Evolutionary conservation across 2,888 invertebrate species (phyloP).

Genomic region (Meghimatium bilineatum): DNA sequence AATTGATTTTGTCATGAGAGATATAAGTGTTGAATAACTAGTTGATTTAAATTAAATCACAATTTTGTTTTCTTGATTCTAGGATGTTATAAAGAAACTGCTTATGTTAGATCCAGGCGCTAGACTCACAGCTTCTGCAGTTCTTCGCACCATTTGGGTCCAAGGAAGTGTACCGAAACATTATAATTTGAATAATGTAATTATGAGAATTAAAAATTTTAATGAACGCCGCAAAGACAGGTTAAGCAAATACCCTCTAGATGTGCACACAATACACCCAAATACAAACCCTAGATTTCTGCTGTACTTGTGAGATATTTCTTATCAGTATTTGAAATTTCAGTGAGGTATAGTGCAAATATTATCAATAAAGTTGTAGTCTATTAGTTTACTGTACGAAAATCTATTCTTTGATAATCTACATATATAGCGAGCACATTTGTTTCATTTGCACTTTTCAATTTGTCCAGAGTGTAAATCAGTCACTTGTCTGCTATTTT

Average conservation of each 20-base stretch:
- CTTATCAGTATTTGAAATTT: neutral
- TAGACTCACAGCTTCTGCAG: slow-evolving; percentile 26
- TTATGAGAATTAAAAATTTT: slow-evolving; percentile 32
- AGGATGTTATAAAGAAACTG: slow-evolving; percentile 42
- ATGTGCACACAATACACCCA: slow-evolving; percentile 21
- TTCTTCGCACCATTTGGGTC: slow-evolving; percentile 36
- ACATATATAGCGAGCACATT: neutral
- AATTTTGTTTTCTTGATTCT: neutral
- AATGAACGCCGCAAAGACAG: slow-evolving; percentile 32
- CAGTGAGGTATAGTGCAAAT: neutral
- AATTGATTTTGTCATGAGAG: too few relatives aligned
- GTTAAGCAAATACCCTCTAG: neutral
- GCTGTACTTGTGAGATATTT: neutral
- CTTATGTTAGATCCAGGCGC: slow-evolving; percentile 22
- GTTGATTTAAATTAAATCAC: neutral
- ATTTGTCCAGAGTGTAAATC: neutral
- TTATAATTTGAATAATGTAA: neutral
- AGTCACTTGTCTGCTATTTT: neutral
- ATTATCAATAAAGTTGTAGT: neutral
- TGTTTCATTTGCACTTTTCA: neutral
- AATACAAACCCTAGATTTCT: slow-evolving; percentile 30
- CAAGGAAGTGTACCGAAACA: slow-evolving; percentile 4
- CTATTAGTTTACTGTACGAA: neutral
- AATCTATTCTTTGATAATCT: too few relatives aligned
- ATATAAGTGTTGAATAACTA: too few relatives aligned